Percentiles rank a stretch among this genome's conserved stretches.
Conservation (phyloP, 1,140 invertebrate species). For the Drosophila sturtevanti region DNA sequence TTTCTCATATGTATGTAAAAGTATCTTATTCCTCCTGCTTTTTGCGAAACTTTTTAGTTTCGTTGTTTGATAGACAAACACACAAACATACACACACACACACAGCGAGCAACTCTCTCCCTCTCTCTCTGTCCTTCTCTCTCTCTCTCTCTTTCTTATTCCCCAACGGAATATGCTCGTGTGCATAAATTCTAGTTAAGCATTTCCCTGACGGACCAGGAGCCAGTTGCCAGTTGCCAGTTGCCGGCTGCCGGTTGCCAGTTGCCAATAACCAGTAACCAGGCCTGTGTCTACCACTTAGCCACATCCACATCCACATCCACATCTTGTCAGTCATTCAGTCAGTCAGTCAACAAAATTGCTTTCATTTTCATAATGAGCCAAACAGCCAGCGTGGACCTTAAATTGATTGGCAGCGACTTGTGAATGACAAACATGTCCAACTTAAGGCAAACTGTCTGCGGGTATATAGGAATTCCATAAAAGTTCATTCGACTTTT, state of each 20-base stretch:
- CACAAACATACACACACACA: constrained; percentile 26
- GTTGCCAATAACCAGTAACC: too few relatives aligned
- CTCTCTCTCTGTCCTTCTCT: constrained; percentile 39
- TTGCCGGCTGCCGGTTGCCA: too few relatives aligned
- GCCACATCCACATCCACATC: background rate
- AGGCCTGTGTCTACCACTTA: background rate
- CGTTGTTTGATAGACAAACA: constrained; percentile 70
- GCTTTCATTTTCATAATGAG: constrained; percentile 77
- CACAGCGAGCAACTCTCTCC: constrained; percentile 12
- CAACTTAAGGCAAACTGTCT: constrained; percentile 34
- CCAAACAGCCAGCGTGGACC: constrained; percentile 28
- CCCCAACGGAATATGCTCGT: constrained; percentile 70
- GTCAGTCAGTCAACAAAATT: constrained; percentile 37
- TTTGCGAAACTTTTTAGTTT: constrained; percentile 74
- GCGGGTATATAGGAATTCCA: constrained; percentile 63
- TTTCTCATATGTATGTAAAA: constrained; percentile 31
- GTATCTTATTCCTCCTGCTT: constrained; percentile 31
- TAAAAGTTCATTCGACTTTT: constrained; percentile 46
- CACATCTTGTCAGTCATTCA: background rate
- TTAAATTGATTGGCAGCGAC: constrained; percentile 58
- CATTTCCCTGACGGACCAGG: constrained; percentile 25
- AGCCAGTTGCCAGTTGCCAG: background rate
- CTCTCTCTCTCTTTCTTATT: constrained; percentile 49
- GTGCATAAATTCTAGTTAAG: constrained; percentile 69
- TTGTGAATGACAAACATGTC: constrained; percentile 60